A percentile compares a stretch with the other conserved stretches of the same genome.
These are phyloP conservation scores for Syngnathus scovelli DNA, from an alignment of 2,113 vertebrate species.

Conservation along the genomic window DNA sequence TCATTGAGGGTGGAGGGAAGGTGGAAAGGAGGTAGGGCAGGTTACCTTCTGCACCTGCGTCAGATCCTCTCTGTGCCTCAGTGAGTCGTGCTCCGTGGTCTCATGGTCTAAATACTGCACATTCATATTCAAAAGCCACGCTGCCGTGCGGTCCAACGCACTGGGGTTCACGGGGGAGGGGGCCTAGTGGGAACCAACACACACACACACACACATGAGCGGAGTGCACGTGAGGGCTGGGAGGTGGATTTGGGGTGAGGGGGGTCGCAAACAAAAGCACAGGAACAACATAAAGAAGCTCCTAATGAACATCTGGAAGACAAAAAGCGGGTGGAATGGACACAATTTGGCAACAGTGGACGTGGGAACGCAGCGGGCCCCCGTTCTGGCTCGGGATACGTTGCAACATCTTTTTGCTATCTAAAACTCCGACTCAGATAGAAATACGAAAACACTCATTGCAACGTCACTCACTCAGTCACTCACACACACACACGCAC, in stretches of 20 bases:
- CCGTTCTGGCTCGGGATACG: too few relatives aligned
- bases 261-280: conserved; percentile 43
- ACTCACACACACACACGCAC: too few relatives aligned
- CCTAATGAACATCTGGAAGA: conserved; percentile 48
- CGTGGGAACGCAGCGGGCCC: background rate
- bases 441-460: too few relatives aligned
- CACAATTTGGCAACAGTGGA: conserved; percentile 8
- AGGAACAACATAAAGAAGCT: conserved; percentile 61
- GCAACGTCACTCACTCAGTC: too few relatives aligned
- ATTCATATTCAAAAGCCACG: conserved; percentile 99
- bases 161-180: conserved; percentile 97
- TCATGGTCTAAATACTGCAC: conserved; percentile 97
- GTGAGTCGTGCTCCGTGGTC: conserved; percentile 85
- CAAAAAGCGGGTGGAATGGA: conserved; percentile 60
- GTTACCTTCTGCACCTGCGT: conserved; percentile 98
- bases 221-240: conserved; percentile 52
- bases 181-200: conserved; percentile 85
- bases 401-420: too few relatives aligned
- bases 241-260: conserved; percentile 2
- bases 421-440: too few relatives aligned
- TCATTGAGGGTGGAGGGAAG: conserved; percentile 35
- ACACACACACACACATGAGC: conserved; percentile 54
- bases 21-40: conserved; percentile 26
- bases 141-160: conserved; percentile 98
- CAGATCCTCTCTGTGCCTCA: conserved; percentile 94